Evolutionary conservation across 2,888 invertebrate species (phyloP).

Genomic region (Coleophora deauratella): DNA sequence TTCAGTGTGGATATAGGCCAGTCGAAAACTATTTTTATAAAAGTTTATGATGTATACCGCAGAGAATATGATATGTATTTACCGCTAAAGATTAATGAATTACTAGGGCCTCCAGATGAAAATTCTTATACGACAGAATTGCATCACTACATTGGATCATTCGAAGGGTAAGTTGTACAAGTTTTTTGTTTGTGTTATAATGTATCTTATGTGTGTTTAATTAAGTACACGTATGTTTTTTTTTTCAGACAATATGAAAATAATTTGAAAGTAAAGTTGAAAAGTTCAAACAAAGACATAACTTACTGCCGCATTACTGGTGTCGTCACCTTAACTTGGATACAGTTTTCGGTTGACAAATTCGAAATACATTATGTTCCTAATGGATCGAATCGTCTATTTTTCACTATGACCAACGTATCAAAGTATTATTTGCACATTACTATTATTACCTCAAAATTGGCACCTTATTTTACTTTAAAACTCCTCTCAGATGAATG

Average conservation of each 20-base stretch:
- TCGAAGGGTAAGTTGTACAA: constrained; percentile 40
- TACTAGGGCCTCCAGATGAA: constrained; percentile 70
- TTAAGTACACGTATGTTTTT: constrained; percentile 1
- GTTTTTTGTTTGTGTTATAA: too few species aligned
- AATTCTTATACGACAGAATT: constrained; percentile 41
- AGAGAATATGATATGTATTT: constrained; percentile 73
- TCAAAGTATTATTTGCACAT: constrained; percentile 50
- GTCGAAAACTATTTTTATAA: constrained; percentile 49
- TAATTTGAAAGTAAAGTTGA: constrained; percentile 49
- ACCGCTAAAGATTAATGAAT: constrained; percentile 73
- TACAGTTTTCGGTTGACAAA: constrained; percentile 47
- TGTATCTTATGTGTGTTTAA: too few species aligned
- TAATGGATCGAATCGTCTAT: constrained; percentile 30
- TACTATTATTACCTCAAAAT: constrained; percentile 43
- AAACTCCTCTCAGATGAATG: constrained; percentile 33
- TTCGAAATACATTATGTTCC: constrained; percentile 47
- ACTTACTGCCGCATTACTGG: constrained; percentile 50
- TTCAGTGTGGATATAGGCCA: constrained; percentile 49
- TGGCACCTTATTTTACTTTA: constrained; percentile 47
- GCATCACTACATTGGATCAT: constrained; percentile 41
- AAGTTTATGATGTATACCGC: constrained; percentile 48
- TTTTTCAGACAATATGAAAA: constrained; percentile 50
- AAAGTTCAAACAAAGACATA: constrained; percentile 48
- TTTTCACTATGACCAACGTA: constrained; percentile 55
- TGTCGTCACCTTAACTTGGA: constrained; percentile 58